A percentile compares a stretch with the other conserved stretches of the same genome.
phyloP scores from a whole-genome alignment of 1,140 invertebrate species.

The Cydia amplana region DNA sequence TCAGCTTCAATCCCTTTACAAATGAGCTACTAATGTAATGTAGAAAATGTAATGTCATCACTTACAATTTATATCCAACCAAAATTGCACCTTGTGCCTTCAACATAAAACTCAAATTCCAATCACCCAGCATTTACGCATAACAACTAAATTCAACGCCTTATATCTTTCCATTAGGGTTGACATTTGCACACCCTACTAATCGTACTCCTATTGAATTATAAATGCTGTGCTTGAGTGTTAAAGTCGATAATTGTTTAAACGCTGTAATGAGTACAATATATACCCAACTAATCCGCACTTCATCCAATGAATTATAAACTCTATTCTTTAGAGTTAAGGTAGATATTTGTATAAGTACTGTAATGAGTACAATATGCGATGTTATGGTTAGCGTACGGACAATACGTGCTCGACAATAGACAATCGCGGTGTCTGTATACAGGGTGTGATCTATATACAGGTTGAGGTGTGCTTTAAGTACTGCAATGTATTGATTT shows the following conservation, averaged over 20 bases:
- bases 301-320: background rate
- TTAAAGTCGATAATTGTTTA: background rate
- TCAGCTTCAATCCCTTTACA: too few species aligned
- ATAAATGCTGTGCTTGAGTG: background rate
- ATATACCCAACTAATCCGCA: background rate
- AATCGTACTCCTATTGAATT: background rate
- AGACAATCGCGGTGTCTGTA: background rate
- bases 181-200: background rate
- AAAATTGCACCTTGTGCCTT: background rate
- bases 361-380: background rate
- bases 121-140: background rate
- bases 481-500: too few species aligned
- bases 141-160: background rate
- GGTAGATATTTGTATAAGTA: background rate
- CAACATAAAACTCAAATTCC: background rate
- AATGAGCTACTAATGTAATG: too few species aligned
- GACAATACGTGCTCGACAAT: constrained; percentile 15
- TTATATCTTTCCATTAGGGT: background rate
- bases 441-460: background rate
- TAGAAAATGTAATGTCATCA: too few species aligned
- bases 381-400: constrained; percentile 15
- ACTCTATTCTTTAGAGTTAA: background rate
- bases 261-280: background rate
- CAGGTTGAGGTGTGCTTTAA: background rate
- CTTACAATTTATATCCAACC: background rate